Conservation (phyloP, 1,140 invertebrate genomes). For the Drosophila subobscura region DNA sequence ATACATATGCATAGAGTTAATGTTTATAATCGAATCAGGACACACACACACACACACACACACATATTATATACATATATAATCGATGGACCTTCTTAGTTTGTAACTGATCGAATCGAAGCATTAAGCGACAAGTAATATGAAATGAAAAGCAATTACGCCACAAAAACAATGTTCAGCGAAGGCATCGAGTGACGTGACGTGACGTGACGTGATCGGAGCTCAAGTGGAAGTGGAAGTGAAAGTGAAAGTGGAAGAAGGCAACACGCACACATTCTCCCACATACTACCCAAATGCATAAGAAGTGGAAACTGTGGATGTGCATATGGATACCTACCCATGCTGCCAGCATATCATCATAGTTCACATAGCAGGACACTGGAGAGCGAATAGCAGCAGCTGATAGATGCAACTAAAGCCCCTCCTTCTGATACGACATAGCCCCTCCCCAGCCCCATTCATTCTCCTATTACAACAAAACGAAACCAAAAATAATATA, state of each 20-base stretch:
- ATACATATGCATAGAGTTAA: slow-evolving; percentile 73
- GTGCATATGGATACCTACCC: no score
- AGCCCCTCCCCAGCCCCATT: no score
- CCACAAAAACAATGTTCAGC: slow-evolving; percentile 18
- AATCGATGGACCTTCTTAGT: slow-evolving; percentile 38
- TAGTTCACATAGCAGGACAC: no score
- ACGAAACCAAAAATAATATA: not conserved
- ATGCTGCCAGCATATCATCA: no score
- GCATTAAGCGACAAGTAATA: slow-evolving; percentile 37
- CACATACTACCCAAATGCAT: no score
- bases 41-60: slow-evolving; percentile 14
- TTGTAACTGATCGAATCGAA: slow-evolving; percentile 44
- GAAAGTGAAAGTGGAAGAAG: slow-evolving; percentile 13
- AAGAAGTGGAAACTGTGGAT: no score
- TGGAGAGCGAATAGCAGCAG: no score
- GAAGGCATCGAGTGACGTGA: slow-evolving; percentile 7
- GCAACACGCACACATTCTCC: no score
- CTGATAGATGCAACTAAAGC: no score
- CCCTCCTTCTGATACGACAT: no score
- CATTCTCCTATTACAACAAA: not conserved
- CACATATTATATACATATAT: slow-evolving; percentile 35
- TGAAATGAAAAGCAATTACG: slow-evolving; percentile 70
- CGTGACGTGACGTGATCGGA: no score
- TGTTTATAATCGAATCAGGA: slow-evolving; percentile 44
- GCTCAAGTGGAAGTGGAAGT: slow-evolving; percentile 2